Percentiles rank a stretch among this genome's conserved stretches.
Conservation (phyloP, 1,140 invertebrate genomes). For the Drosophila tropicalis region DNA sequence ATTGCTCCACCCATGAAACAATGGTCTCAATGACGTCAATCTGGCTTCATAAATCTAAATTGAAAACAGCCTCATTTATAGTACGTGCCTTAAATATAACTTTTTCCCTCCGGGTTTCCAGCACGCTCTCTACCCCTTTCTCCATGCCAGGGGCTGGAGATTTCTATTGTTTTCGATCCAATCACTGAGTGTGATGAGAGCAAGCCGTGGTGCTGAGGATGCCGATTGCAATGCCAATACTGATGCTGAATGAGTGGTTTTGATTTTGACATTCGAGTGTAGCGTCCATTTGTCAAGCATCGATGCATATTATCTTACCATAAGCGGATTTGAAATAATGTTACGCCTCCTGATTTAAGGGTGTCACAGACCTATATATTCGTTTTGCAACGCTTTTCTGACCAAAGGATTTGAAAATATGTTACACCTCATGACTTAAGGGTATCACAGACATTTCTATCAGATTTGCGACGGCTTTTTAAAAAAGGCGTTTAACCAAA, state of each 20-base stretch:
- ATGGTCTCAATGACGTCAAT: constrained; percentile 32
- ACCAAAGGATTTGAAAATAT: constrained; percentile 2
- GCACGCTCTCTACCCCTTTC: background rate
- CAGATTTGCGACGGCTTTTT: background rate
- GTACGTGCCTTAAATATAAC: constrained; percentile 41
- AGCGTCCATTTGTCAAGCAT: constrained; percentile 52
- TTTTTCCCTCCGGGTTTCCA: background rate
- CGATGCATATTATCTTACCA: constrained; percentile 28
- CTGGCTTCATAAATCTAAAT: constrained; percentile 66
- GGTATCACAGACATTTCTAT: background rate
- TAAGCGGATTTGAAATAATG: constrained; percentile 2
- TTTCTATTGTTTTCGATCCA: constrained; percentile 48
- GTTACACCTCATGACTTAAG: background rate
- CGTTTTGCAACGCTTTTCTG: background rate
- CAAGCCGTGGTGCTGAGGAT: constrained; percentile 26
- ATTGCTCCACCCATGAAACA: background rate
- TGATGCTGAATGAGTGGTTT: constrained; percentile 44
- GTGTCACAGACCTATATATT: background rate
- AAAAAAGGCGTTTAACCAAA: background rate
- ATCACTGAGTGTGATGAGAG: constrained; percentile 9
- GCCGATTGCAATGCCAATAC: constrained; percentile 24
- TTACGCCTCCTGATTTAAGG: constrained; percentile 3
- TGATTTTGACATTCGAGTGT: constrained; percentile 22
- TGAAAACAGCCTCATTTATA: constrained; percentile 65
- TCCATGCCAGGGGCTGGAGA: background rate